Evolutionary conservation across 2,113 vertebrate species (phyloP).

Genomic region (human (Homo sapiens)): GRCh38 chr7:120952001-120952500

Average conservation of each 20-base stretch:
- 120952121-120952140: not conserved
- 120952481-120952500: not conserved
- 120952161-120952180: not conserved
- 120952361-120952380: conserved; percentile 33
- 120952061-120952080: not conserved
- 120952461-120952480: conserved; percentile 22
- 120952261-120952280: not conserved
- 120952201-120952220: not conserved
- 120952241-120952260: not conserved
- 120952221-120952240: not conserved
- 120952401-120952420: not conserved
- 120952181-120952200: not conserved
- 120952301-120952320: not conserved
- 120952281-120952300: not conserved
- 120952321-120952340: not conserved
- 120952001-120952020: fast-evolving
- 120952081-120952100: not conserved
- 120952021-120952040: not conserved
- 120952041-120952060: not conserved
- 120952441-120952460: not conserved
- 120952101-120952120: not conserved
- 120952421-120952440: conserved; percentile 13
- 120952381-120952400: not conserved
- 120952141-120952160: not conserved
- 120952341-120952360: not conserved